These are phyloP conservation scores for Rhingia rostrata DNA, from an alignment of 2,888 invertebrate genomes.

Conservation along the genomic window DNA sequence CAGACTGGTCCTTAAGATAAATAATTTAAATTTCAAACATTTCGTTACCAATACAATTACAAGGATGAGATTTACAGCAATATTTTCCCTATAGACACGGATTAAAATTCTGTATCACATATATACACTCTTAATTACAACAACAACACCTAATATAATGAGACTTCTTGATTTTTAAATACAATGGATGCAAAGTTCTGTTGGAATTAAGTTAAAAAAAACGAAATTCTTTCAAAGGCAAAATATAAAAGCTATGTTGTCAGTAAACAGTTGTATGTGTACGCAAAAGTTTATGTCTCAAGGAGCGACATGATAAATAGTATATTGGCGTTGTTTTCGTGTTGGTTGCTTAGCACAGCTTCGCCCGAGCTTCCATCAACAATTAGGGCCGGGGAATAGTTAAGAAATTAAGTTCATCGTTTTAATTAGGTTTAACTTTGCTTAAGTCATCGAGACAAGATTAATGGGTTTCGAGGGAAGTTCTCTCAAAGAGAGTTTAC, in stretches of 20 bases:
- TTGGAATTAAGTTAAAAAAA: conserved; percentile 4
- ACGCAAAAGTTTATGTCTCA: conserved; percentile 18
- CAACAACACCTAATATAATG: not conserved
- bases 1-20: not conserved
- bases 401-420: conserved; percentile 24
- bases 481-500: not conserved
- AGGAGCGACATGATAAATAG: conserved; percentile 23
- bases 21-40: conserved; percentile 23
- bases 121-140: conserved; percentile 6
- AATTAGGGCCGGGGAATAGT: conserved; percentile 27
- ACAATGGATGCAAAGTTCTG: conserved; percentile 7
- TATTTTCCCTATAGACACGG: conserved; percentile 17
- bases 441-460: conserved; percentile 20
- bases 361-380: conserved; percentile 23
- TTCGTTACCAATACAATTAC: conserved; percentile 20
- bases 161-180: conserved; percentile 8
- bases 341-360: conserved; percentile 4
- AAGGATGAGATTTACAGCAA: conserved; percentile 1
- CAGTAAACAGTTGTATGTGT: conserved; percentile 16
- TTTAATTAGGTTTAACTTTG: conserved; percentile 32
- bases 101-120: conserved; percentile 23
- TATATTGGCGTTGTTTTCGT: conserved; percentile 1
- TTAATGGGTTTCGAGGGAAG: conserved; percentile 16
- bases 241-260: not conserved
- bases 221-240: not conserved